Evolutionary conservation across 2,113 vertebrate genomes (phyloP).

Genomic region (Rhinoptilus africanus): DNA sequence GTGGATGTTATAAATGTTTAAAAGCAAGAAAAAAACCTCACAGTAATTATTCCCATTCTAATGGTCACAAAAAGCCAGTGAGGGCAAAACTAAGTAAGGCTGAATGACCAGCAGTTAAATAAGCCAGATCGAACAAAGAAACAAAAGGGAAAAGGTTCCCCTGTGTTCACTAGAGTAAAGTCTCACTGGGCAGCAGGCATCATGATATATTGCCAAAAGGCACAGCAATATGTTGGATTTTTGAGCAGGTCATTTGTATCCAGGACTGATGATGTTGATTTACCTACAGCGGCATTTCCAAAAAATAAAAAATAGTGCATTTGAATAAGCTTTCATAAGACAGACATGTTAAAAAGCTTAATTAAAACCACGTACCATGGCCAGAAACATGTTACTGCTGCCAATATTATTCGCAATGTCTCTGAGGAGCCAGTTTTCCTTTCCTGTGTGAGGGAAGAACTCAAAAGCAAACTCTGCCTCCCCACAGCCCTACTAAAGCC

Average conservation of each 20-base stretch:
- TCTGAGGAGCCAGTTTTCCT: constrained; percentile 27
- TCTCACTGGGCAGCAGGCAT: background rate
- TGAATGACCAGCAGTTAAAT: constrained; percentile 48
- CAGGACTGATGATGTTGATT: background rate
- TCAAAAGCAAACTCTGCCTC: background rate
- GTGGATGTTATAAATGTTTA: constrained; percentile 54
- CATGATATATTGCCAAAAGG: background rate
- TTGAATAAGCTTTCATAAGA: background rate
- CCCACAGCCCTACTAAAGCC: background rate
- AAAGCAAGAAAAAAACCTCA: constrained; percentile 10
- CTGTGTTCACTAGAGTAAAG: background rate
- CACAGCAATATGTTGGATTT: background rate
- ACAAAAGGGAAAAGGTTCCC: background rate
- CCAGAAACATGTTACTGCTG: constrained; percentile 11
- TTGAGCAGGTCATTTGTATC: background rate
- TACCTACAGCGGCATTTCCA: background rate
- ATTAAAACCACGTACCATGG: constrained; percentile 5
- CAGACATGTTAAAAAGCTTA: background rate
- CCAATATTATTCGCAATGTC: background rate
- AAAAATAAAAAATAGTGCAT: background rate
- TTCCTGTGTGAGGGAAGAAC: constrained; percentile 38
- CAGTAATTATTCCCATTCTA: constrained; percentile 46
- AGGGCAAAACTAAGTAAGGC: constrained; percentile 30
- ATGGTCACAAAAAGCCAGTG: constrained; percentile 24
- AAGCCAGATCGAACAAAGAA: constrained; percentile 24